Evolutionary conservation across 2,113 vertebrate genomes (phyloP).

Genomic region (Notechis scutatus): DNA sequence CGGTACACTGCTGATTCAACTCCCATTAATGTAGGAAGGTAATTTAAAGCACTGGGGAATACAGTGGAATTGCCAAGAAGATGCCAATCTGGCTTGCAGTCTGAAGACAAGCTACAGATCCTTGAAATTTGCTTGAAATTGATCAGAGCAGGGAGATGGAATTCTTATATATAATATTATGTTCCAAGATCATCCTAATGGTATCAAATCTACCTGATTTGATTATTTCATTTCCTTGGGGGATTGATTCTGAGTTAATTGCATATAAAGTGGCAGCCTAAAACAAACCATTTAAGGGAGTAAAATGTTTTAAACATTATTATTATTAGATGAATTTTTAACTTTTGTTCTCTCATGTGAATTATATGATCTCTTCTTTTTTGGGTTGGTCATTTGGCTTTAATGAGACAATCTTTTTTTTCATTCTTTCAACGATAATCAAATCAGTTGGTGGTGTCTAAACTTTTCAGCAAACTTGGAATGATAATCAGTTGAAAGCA

Average conservation of each 20-base stretch:
- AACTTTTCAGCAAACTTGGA: background rate
- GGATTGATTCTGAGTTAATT: background rate
- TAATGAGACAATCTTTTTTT: background rate
- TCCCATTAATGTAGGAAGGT: background rate
- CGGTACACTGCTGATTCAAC: background rate
- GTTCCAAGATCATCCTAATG: background rate
- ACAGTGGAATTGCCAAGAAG: background rate
- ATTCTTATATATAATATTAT: background rate
- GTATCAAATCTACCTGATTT: background rate
- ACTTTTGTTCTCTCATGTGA: background rate
- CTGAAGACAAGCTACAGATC: background rate
- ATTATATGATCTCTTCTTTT: background rate
- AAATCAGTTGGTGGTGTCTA: background rate
- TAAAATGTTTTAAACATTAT: background rate
- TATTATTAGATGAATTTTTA: background rate
- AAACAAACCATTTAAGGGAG: background rate
- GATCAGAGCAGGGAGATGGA: background rate
- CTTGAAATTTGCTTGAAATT: background rate
- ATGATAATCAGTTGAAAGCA: background rate
- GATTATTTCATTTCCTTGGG: background rate
- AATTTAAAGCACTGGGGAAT: background rate
- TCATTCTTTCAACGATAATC: background rate
- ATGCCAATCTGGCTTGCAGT: background rate
- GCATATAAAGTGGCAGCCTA: background rate
- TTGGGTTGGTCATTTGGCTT: background rate